phyloP scores from a whole-genome alignment of 2,113 vertebrate species.

The Ranitomeya imitator region DNA sequence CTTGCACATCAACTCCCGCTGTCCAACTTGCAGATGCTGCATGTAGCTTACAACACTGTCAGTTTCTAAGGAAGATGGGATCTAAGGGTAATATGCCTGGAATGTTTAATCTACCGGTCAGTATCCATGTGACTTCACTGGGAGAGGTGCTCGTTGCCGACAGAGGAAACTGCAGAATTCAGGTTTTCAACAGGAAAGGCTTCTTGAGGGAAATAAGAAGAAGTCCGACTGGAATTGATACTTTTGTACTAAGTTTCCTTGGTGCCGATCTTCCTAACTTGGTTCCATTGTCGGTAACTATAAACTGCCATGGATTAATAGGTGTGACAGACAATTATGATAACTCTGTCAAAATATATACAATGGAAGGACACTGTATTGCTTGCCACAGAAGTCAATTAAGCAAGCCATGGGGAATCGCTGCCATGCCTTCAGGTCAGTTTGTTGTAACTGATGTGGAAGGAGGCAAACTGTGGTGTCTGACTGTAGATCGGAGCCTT shows the following conservation, averaged over 20 bases:
- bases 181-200: conserved; percentile 95
- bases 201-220: conserved; percentile 93
- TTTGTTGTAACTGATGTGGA: conserved; percentile 96
- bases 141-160: conserved; percentile 94
- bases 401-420: conserved; percentile 95
- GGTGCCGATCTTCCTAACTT: conserved; percentile 92
- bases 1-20: conserved; percentile 79
- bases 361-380: conserved; percentile 90
- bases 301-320: conserved; percentile 91
- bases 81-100: conserved; percentile 90
- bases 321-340: conserved; percentile 96
- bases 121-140: conserved; percentile 86
- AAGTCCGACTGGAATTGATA: conserved; percentile 92
- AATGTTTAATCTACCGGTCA: conserved; percentile 93
- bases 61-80: conserved; percentile 96
- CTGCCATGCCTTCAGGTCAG: conserved; percentile 90
- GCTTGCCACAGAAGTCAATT: conserved; percentile 94
- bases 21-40: conserved; percentile 68
- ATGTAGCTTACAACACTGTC: conserved; percentile 79
- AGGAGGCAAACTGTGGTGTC: conserved; percentile 94
- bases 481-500: conserved; percentile 86
- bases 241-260: conserved; percentile 92
- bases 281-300: conserved; percentile 90
- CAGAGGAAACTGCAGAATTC: conserved; percentile 91
- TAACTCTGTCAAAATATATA: conserved; percentile 96